phyloP scores from a whole-genome alignment of 2,888 invertebrate genomes.

The Oscheius sp. region DNA sequence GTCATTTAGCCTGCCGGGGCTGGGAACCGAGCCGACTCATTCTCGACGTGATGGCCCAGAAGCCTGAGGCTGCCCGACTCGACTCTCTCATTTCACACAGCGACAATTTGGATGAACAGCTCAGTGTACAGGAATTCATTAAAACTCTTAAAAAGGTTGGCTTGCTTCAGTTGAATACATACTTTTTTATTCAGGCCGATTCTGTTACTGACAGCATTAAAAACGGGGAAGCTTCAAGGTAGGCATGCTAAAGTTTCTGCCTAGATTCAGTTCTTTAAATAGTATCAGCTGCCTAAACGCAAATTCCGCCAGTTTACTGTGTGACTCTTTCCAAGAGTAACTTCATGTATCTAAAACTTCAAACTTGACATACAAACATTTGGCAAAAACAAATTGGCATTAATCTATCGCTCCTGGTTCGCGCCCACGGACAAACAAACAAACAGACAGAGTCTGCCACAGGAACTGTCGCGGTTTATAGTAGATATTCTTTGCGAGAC shows the following conservation, averaged over 20 bases:
- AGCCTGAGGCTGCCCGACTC: conserved; percentile 25
- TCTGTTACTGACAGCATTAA: conserved; percentile 19
- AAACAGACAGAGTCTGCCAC: no score
- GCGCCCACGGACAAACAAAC: no score
- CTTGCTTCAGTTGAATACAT: not conserved
- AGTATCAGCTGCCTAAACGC: no score
- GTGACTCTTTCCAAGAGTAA: no score
- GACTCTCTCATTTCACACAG: conserved; percentile 47
- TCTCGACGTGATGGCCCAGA: conserved; percentile 16
- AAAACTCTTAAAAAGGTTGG: conserved; percentile 55
- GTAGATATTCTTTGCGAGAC: no score
- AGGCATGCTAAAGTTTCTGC: not conserved
- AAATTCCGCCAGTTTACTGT: no score
- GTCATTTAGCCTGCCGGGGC: conserved; percentile 10
- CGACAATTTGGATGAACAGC: conserved; percentile 53
- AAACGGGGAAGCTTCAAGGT: conserved; percentile 19
- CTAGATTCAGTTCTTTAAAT: no score
- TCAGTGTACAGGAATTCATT: conserved; percentile 55
- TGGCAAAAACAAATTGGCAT: no score
- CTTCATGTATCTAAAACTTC: no score
- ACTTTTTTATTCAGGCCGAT: conserved; percentile 8
- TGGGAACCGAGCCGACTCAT: conserved; percentile 24
- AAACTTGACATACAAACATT: no score
- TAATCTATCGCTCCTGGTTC: no score
- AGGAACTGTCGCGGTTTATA: no score